Conservation (phyloP, 2,113 vertebrate species). For the Probosciger aterrimus region DNA sequence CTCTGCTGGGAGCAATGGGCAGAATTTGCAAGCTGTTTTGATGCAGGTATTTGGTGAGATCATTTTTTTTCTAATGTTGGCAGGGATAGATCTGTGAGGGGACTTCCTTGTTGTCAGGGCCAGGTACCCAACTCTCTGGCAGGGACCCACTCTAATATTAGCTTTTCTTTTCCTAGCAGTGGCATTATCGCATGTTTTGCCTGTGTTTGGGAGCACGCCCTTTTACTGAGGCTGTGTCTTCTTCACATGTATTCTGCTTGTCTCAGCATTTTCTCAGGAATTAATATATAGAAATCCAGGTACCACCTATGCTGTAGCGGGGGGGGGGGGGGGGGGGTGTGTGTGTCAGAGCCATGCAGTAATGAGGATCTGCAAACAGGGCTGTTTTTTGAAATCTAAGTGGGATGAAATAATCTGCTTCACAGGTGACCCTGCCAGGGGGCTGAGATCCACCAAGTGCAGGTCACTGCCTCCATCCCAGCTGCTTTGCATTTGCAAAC, state of each 20-base stretch:
- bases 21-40: neutral
- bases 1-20: neutral
- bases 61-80: fast-evolving
- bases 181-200: neutral
- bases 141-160: neutral
- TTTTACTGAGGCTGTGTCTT: neutral
- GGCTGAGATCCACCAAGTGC: neutral
- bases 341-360: neutral
- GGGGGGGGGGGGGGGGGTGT: too few species aligned
- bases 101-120: neutral
- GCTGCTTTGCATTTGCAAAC: neutral
- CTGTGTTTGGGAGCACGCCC: neutral
- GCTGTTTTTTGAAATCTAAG: neutral
- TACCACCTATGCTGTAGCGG: neutral
- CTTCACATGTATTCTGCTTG: neutral
- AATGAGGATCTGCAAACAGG: neutral
- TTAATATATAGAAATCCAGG: neutral
- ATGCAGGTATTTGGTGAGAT: neutral
- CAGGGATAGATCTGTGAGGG: neutral
- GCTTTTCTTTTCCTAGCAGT: neutral
- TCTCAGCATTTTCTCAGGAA: neutral
- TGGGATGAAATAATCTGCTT: neutral
- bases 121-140: neutral
- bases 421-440: neutral
- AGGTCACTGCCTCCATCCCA: fast-evolving